A percentile compares a stretch with the other conserved stretches of the same genome.
Conservation (phyloP, 2,113 vertebrate genomes). For the Misgurnus anguillicaudatus region DNA sequence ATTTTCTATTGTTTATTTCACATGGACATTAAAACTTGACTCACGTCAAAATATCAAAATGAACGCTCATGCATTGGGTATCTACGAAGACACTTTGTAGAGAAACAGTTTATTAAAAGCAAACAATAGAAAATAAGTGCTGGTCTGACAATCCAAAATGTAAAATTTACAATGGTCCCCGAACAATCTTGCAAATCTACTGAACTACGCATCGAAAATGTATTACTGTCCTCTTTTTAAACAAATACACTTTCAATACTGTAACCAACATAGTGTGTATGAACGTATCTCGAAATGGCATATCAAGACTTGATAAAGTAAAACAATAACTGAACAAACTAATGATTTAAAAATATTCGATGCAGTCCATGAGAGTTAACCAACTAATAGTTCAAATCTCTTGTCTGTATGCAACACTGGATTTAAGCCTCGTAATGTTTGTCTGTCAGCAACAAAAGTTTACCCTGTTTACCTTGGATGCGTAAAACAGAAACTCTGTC, state of each 20-base stretch:
- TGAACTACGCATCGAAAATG: not conserved
- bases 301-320: not conserved
- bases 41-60: too few relatives aligned
- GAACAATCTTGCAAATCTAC: not conserved
- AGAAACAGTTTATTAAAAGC: constrained; percentile 24
- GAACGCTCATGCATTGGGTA: too few relatives aligned
- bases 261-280: not conserved
- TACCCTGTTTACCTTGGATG: constrained; percentile 20
- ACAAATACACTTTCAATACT: not conserved
- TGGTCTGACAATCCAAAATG: constrained; percentile 23
- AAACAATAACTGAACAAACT: not conserved
- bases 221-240: not conserved
- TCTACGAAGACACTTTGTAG: too few relatives aligned
- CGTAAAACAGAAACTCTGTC: not conserved
- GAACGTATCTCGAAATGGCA: not conserved
- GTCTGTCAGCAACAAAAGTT: not conserved
- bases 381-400: not conserved
- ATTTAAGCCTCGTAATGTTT: not conserved
- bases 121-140: constrained; percentile 23
- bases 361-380: not conserved
- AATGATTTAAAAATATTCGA: not conserved
- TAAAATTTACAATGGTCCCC: constrained; percentile 9
- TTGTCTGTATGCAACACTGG: not conserved
- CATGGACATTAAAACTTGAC: too few relatives aligned
- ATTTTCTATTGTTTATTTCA: too few relatives aligned